Conservation (phyloP, 2,797 vertebrate species). For the Typhlichthys eigenmanni region DNA sequence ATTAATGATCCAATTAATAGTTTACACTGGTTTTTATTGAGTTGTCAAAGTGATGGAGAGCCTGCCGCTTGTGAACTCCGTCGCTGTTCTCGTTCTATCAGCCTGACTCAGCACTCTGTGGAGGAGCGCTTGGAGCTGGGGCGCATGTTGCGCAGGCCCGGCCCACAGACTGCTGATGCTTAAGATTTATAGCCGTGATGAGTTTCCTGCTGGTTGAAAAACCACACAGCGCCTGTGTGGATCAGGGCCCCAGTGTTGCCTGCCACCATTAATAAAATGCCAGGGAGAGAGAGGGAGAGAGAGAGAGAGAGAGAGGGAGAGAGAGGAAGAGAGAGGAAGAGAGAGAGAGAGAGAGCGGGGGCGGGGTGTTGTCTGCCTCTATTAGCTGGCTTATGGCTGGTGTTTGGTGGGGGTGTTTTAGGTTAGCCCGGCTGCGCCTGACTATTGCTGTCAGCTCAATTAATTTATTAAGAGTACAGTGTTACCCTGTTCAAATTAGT, state of each 20-base stretch:
- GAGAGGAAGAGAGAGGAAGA: conserved; percentile 26
- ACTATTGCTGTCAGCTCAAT: no score
- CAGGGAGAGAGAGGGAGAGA: conserved; percentile 24
- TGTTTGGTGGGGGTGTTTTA: conserved; percentile 3
- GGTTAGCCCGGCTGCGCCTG: no score
- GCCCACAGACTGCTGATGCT: conserved; percentile 67
- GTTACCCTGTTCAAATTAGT: no score
- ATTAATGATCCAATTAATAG: conserved; percentile 89
- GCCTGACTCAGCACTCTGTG: conserved; percentile 80
- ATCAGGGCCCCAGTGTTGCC: conserved; percentile 56
- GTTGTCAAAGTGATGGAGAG: conserved; percentile 86
- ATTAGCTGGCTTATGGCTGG: conserved; percentile 15
- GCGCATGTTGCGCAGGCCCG: conserved; percentile 50
- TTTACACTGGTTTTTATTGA: conserved; percentile 87
- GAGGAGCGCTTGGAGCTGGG: conserved; percentile 47
- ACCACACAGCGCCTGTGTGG: conserved; percentile 50
- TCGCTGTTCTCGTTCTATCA: conserved; percentile 54
- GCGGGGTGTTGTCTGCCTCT: conserved; percentile 14
- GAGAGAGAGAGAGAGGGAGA: background rate
- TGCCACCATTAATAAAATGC: conserved; percentile 65
- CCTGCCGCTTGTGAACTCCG: conserved; percentile 63
- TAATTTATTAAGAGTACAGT: no score
- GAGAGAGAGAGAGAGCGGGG: conserved; percentile 7
- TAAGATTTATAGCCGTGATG: conserved; percentile 71
- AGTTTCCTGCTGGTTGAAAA: conserved; percentile 70